phyloP scores from a whole-genome alignment of 2,888 invertebrate genomes.

The Parasteatoda lunata region DNA sequence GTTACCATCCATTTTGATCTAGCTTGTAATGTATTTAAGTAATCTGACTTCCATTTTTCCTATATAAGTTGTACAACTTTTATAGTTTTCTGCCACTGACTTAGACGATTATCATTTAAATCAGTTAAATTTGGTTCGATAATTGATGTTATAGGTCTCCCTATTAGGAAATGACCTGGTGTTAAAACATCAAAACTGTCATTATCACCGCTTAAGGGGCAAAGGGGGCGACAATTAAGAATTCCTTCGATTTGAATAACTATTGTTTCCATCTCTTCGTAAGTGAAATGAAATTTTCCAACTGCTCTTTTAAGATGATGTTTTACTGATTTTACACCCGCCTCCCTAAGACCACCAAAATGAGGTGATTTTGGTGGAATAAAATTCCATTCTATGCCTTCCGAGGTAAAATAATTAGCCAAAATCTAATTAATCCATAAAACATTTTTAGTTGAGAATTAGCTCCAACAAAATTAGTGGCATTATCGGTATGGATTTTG shows the following conservation, averaged over 20 bases:
- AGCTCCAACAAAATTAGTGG: too few relatives aligned
- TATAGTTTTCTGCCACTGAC: not conserved
- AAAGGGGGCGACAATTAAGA: not conserved
- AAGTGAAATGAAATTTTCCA: not conserved
- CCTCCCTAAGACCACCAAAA: not conserved
- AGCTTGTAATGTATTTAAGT: too few relatives aligned
- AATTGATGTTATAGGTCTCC: not conserved
- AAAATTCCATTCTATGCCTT: not conserved
- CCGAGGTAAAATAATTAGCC: not conserved
- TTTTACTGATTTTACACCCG: not conserved
- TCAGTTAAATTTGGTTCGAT: not conserved
- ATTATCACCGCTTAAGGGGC: not conserved
- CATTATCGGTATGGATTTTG: too few relatives aligned
- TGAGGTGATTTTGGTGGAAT: not conserved
- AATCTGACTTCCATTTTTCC: not conserved
- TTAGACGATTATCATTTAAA: not conserved
- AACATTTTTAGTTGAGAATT: too few relatives aligned
- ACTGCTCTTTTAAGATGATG: slow-evolving; percentile 7
- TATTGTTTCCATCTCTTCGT: not conserved
- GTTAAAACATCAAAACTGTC: slow-evolving; percentile 9
- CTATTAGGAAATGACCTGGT: slow-evolving; percentile 1
- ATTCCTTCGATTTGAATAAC: not conserved
- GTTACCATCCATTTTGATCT: too few relatives aligned
- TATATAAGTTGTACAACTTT: slow-evolving; percentile 11
- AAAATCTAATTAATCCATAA: too few relatives aligned